phyloP scores from a whole-genome alignment of 2,888 invertebrate species.

The Nymphalis polychloros region DNA sequence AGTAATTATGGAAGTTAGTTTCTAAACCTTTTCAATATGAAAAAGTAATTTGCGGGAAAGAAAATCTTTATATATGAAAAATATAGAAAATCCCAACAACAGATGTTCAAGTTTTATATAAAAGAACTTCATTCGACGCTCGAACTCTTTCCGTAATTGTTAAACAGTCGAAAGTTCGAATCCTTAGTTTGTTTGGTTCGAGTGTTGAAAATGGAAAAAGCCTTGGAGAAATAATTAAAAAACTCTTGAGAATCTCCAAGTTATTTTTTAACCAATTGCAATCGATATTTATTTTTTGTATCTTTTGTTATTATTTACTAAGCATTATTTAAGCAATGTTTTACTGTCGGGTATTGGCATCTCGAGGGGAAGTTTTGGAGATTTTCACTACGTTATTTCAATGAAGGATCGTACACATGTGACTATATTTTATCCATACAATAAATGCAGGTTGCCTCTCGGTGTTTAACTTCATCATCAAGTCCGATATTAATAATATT shows the following conservation, averaged over 20 bases:
- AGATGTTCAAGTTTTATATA: slow-evolving; percentile 23
- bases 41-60: slow-evolving; percentile 14
- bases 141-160: slow-evolving; percentile 31
- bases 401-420: too few relatives aligned
- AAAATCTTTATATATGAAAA: slow-evolving; percentile 15
- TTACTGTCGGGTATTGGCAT: background rate
- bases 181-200: slow-evolving; percentile 21
- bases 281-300: slow-evolving; percentile 10
- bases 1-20: background rate
- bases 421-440: too few relatives aligned
- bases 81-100: slow-evolving; percentile 18
- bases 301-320: background rate
- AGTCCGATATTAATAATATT: too few relatives aligned
- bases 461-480: too few relatives aligned
- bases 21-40: background rate
- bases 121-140: slow-evolving; percentile 28
- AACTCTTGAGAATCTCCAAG: slow-evolving; percentile 24
- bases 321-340: background rate
- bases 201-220: slow-evolving; percentile 26
- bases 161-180: slow-evolving; percentile 27
- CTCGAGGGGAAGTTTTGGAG: too few relatives aligned
- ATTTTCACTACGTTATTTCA: too few relatives aligned
- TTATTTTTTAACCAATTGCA: slow-evolving; percentile 19
- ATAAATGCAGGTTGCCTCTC: too few relatives aligned
- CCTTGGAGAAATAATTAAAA: slow-evolving; percentile 29